These are phyloP conservation scores for Malacosoma neustria DNA, from an alignment of 2,888 invertebrate species.

Conservation along the genomic window DNA sequence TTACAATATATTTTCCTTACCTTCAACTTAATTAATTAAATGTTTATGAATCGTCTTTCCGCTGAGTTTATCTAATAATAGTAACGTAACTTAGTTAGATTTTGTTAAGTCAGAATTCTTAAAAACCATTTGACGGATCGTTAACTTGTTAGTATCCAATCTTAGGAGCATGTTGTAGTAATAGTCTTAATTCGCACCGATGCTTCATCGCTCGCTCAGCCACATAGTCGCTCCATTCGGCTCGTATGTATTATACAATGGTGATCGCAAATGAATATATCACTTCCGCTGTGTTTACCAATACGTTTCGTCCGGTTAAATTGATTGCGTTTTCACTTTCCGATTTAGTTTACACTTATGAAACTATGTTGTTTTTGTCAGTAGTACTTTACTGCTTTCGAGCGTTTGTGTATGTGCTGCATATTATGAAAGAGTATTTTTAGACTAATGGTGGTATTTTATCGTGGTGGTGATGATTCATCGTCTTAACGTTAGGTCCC, in stretches of 20 bases:
- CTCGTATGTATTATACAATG: slow-evolving; percentile 13
- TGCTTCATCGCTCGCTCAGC: not conserved
- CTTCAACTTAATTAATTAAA: not conserved
- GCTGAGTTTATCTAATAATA: not conserved
- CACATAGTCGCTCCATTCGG: not conserved
- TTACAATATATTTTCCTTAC: not conserved
- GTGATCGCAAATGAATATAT: slow-evolving; percentile 26
- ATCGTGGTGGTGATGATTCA: no score
- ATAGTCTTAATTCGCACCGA: not conserved
- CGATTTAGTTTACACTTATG: slow-evolving; percentile 6
- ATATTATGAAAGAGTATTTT: no score
- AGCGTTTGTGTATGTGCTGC: no score
- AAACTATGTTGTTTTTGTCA: slow-evolving; percentile 9
- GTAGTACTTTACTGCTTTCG: no score
- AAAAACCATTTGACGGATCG: not conserved
- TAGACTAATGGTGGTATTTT: no score
- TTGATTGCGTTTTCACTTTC: slow-evolving; percentile 12
- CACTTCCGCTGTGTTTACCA: slow-evolving; percentile 40
- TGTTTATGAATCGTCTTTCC: not conserved
- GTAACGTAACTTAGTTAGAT: not conserved
- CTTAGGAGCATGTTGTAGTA: not conserved
- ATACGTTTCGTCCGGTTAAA: slow-evolving; percentile 19
- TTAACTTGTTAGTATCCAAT: not conserved
- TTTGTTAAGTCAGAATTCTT: not conserved
- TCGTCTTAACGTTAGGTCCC: no score